phyloP scores from a whole-genome alignment of 2,113 vertebrate genomes.

The Oryzias celebensis region DNA sequence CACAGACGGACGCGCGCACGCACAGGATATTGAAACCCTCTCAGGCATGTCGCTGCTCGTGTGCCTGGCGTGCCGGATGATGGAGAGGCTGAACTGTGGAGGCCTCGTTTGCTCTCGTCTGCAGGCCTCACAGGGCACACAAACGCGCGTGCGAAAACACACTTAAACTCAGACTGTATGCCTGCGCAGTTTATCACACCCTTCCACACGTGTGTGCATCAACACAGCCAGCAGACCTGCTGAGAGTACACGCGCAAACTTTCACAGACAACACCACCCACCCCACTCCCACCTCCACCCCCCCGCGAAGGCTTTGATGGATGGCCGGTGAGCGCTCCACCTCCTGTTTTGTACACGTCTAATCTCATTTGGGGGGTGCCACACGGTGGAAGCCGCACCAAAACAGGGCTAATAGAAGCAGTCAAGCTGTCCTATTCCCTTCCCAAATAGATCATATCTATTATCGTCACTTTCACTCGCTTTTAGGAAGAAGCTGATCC shows the following conservation, averaged over 20 bases:
- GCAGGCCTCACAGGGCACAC: constrained; percentile 41
- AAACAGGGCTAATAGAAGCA: constrained; percentile 71
- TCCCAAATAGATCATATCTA: constrained; percentile 43
- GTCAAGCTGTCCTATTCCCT: constrained; percentile 55
- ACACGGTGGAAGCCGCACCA: constrained; percentile 59
- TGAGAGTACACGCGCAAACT: constrained; percentile 58
- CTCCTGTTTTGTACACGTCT: constrained; percentile 72
- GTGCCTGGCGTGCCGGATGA: constrained; percentile 63
- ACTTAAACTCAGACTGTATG: constrained; percentile 12
- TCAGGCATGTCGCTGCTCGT: constrained; percentile 67
- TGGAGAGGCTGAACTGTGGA: constrained; percentile 74
- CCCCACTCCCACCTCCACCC: neutral
- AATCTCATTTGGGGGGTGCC: constrained; percentile 73
- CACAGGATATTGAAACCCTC: constrained; percentile 74
- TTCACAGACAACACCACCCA: constrained; percentile 40
- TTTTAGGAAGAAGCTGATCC: no score
- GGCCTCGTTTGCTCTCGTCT: constrained; percentile 60
- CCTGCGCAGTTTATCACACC: constrained; percentile 53
- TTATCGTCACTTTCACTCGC: constrained; percentile 39
- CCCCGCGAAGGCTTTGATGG: constrained; percentile 78
- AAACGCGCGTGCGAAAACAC: constrained; percentile 20
- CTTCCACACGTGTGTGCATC: constrained; percentile 28
- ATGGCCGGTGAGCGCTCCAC: constrained; percentile 74
- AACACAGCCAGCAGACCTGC: constrained; percentile 48
- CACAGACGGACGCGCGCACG: constrained; percentile 36